These are phyloP conservation scores for Chymomyza costata DNA, from an alignment of 1,140 invertebrate species.

Conservation along the genomic window DNA sequence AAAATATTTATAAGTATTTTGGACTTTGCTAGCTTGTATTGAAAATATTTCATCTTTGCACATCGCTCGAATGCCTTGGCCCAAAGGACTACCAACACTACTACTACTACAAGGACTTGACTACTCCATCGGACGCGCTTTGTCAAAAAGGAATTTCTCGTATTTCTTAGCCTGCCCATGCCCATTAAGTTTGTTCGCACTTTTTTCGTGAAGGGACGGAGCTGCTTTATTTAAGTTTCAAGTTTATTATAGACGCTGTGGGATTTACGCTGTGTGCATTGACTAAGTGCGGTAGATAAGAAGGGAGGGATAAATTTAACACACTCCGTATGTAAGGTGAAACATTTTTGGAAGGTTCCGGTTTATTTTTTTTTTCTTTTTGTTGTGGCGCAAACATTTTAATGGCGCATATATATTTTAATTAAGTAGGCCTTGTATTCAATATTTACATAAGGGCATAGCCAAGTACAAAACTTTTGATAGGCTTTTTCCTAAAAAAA, in stretches of 20 bases:
- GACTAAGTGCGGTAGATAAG: too few species aligned
- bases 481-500: slow-evolving; percentile 6
- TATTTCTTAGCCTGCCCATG: slow-evolving; percentile 42
- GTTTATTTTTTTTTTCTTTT: too few species aligned
- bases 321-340: slow-evolving; percentile 7
- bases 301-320: too few species aligned
- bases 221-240: slow-evolving; percentile 41
- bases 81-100: too few species aligned
- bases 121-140: slow-evolving; percentile 12
- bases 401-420: slow-evolving; percentile 63
- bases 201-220: slow-evolving; percentile 17
- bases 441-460: slow-evolving; percentile 56
- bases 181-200: too few species aligned
- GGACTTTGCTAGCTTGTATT: slow-evolving; percentile 4
- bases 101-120: background rate
- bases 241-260: slow-evolving; percentile 40
- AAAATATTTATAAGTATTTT: too few species aligned
- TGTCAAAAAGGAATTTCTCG: slow-evolving; percentile 26
- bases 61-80: slow-evolving; percentile 42
- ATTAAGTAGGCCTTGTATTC: slow-evolving; percentile 63
- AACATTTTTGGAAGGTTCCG: slow-evolving; percentile 6
- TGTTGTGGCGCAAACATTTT: too few species aligned
- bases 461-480: slow-evolving; percentile 30
- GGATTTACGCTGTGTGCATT: too few species aligned
- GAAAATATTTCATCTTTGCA: slow-evolving; percentile 24